Base-by-base conservation (phyloP, 2,797 vertebrate species). In the Myiotriccus ornatus region DNA sequence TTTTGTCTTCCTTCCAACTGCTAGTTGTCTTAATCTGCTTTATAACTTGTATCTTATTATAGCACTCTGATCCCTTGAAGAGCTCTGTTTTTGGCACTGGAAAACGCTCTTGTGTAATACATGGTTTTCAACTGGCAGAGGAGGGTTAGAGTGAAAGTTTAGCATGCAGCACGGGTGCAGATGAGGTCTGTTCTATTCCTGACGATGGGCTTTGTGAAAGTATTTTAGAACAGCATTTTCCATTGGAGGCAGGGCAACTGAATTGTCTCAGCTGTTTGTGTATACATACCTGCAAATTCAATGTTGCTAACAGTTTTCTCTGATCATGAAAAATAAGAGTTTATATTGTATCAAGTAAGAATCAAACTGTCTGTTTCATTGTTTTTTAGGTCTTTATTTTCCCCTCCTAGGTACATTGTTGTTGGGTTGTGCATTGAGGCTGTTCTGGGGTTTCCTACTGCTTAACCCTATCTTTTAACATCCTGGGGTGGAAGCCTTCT, bases 1-100 rank as follows among this genome's bases (percentile, higher is more conserved):
- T 60, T 90, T 70, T 92, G 18, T 34, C 37, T 85, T 84, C 23
- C 43, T 81, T 90, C 63, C 34, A 56, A 20, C 53, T 88, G 34
- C 59, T 69, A 62, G 30, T 78, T 91, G 23, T 59, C 47, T 81
- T 90, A 84, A 65, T 46, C 59, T 86, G 39, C n/a, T 88, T 76
- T 91, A 4, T 57, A 69, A 59, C 25, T 79, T 46, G 12, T 47
- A 10, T 46, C 62, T 88, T 81, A 12, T n/a, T 74, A 34, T 70
- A 93, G 85, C 39, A 11, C 24, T 34, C 56, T 76, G 35, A 79
- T 90, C 59, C 44, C 52, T 34, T 37, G 44, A 60, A 74, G 64
- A 84, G 59, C 39, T 67, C 41, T 60, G 32, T 2, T 76, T 93
- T 76, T 86, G 56, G 52, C 55, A 32, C 25, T 57, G 69, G 59